These are phyloP conservation scores for Sapajus apella DNA, from an alignment of 2,113 vertebrate genomes.

Conservation along the genomic window DNA sequence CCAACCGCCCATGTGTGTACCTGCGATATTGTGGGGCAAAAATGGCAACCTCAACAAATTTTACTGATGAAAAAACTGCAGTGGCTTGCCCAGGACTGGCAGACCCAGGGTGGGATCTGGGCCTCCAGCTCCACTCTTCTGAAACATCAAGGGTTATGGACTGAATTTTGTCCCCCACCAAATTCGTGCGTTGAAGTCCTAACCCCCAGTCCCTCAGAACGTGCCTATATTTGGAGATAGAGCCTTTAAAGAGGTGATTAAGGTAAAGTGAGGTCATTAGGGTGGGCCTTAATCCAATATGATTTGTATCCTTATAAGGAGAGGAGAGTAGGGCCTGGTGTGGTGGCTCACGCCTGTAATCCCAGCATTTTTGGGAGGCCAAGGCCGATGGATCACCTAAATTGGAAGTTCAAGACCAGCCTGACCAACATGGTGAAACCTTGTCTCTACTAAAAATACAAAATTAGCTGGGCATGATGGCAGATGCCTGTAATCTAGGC, in stretches of 20 bases:
- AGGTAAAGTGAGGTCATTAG: neutral
- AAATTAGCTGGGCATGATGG: too few relatives aligned
- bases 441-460: too few relatives aligned
- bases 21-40: neutral
- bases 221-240: neutral
- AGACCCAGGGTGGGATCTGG: neutral
- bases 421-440: too few relatives aligned
- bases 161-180: too few relatives aligned
- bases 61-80: neutral
- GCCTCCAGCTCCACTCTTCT: accelerated
- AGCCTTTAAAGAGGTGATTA: neutral
- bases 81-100: neutral
- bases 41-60: accelerated
- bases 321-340: neutral
- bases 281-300: accelerated
- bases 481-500: too few relatives aligned
- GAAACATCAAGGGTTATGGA: neutral
- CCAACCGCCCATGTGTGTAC: accelerated
- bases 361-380: too few relatives aligned
- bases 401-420: too few relatives aligned
- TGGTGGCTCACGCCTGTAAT: too few relatives aligned
- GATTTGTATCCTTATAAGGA: neutral
- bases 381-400: too few relatives aligned
- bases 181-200: neutral
- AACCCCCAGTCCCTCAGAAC: neutral